phyloP scores from a whole-genome alignment of 2,797 vertebrate genomes.

The Megalops cyprinoides region DNA sequence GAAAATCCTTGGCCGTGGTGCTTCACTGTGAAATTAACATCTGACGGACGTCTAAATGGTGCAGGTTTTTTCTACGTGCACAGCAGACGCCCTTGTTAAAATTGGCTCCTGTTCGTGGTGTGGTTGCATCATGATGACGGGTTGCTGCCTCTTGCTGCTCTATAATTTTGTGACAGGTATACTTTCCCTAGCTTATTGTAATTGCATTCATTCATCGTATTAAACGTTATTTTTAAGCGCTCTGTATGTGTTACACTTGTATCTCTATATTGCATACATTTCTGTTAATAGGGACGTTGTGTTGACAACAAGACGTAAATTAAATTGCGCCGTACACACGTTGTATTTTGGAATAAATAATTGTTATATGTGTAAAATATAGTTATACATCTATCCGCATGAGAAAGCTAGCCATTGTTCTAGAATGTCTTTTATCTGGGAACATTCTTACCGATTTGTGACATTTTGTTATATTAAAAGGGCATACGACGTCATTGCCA shows the following conservation, averaged over 20 bases:
- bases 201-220: not conserved
- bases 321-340: no score
- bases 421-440: not conserved
- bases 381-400: no score
- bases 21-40: not conserved
- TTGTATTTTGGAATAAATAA: no score
- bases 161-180: not conserved
- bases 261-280: not conserved
- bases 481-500: conserved; percentile 44
- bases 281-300: not conserved
- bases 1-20: not conserved
- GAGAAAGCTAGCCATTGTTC: no score
- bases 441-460: conserved; percentile 29
- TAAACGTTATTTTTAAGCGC: not conserved
- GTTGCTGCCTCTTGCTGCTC: not conserved
- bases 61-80: not conserved
- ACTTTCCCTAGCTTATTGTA: not conserved
- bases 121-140: not conserved
- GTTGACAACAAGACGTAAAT: not conserved
- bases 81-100: not conserved
- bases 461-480: conserved; percentile 38
- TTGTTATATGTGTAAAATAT: no score
- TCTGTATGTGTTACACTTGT: not conserved
- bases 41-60: not conserved
- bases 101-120: not conserved